Percentiles rank a stretch among this genome's conserved stretches.
Evolutionary conservation across 2,888 invertebrate genomes (phyloP).

Genomic region (Clivina fossor): DNA sequence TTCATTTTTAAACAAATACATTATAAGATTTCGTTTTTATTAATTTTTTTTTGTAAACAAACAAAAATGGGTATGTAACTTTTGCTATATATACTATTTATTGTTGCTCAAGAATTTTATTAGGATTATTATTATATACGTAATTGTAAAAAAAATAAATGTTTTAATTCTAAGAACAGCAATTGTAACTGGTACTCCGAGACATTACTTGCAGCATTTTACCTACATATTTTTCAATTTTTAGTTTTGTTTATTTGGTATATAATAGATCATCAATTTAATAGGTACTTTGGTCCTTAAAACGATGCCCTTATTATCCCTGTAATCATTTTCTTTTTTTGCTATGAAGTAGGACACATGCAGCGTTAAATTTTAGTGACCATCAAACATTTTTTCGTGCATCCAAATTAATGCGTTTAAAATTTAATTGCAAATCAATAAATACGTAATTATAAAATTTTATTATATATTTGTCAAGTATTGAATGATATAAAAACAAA

Average conservation of each 20-base stretch:
- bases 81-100: constrained; percentile 28
- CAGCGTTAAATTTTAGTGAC: constrained; percentile 17
- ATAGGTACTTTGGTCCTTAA: constrained; percentile 9
- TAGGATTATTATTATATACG: too few species aligned
- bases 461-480: too few species aligned
- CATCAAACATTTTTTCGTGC: constrained; percentile 1
- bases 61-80: too few species aligned
- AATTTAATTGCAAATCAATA: background rate
- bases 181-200: background rate
- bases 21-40: too few species aligned
- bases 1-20: too few species aligned
- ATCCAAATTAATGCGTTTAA: background rate
- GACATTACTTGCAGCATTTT: too few species aligned
- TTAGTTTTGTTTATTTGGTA: too few species aligned
- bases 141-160: constrained; percentile 32
- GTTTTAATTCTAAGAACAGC: constrained; percentile 19
- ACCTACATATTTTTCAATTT: too few species aligned
- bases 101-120: constrained; percentile 33
- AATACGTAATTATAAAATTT: too few species aligned
- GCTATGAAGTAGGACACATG: constrained; percentile 33
- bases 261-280: too few species aligned
- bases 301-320: constrained; percentile 19
- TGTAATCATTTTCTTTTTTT: constrained; percentile 25
- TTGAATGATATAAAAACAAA: too few species aligned
- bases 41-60: too few species aligned